Evolutionary conservation across 2,113 vertebrate genomes (phyloP), one percentile per base, ranked within the genome.

Genomic region (Anhinga anhinga): DNA sequence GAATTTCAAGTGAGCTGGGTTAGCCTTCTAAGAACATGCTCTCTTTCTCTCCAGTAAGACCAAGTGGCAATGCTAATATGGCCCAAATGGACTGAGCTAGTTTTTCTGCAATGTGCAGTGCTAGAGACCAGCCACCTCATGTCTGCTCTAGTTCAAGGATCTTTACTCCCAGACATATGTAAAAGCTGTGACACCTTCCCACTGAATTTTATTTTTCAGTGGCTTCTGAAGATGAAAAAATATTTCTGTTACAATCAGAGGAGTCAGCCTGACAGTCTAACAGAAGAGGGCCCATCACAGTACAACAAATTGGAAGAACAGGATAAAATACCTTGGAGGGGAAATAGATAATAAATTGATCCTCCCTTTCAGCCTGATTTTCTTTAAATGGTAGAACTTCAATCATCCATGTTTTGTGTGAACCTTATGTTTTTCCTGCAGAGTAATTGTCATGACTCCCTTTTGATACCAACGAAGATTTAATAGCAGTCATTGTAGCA

Each of bases 401-500:
- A 74, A 23, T 80, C 79, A 90, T 90, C 52, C 2, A 0, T 82
- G 56, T 83, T 94, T 94, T 94, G 9, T 16, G 25, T 77, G 76
- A 62, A 72, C 29, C 59, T 81, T 72, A 30, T 71, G 81, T 82
- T 96, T 96, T 94, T 95, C 63, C 77, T 82, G 78, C 82, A 89
- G 83, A 94, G 63, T 93, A 96, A 74, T 93, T 94, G 77, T 88
- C 59, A 67, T 86, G 45, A 72, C 71, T 92, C 88, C 86, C 59
- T 93, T 95, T 91, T 80, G 66, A 89, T 95, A 93, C 58, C 61
- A 93, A 59, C 19, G 2, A 94, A 93, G 95, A 94, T 95, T 95
- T 95, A 95, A 95, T 82, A 95, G 74, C 88, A 95, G 47, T 95
- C 82, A 82, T 84, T 67, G 19, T 79, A 94, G 92, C 77, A 95